These are phyloP conservation scores for Galbula dea DNA, from an alignment of 2,113 vertebrate species.

Conservation along the genomic window DNA sequence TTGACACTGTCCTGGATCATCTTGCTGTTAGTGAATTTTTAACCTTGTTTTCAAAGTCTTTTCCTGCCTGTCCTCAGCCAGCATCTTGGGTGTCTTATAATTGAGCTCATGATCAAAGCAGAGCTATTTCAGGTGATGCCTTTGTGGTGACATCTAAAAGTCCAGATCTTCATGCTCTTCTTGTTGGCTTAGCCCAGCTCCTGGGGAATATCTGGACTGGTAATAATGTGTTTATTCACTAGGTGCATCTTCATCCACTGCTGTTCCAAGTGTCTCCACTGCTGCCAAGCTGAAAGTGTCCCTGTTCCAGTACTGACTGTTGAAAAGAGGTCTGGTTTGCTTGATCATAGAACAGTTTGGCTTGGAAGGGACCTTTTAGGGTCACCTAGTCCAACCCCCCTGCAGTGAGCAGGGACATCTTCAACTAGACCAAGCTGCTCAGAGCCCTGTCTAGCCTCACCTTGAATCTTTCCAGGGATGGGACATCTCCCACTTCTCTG, in stretches of 20 bases:
- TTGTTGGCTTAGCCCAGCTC: background rate
- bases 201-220: background rate
- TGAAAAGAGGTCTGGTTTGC: background rate
- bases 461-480: background rate
- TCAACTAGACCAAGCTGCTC: background rate
- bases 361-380: background rate
- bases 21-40: background rate
- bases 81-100: background rate
- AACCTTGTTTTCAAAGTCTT: background rate
- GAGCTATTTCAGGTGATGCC: background rate
- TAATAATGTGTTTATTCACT: background rate
- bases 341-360: background rate
- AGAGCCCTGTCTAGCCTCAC: background rate
- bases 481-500: background rate
- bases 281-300: background rate
- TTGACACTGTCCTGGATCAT: rapidly evolving
- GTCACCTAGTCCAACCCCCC: background rate
- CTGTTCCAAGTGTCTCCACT: background rate
- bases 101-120: background rate
- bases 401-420: background rate
- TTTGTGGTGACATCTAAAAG: background rate
- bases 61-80: background rate
- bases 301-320: background rate
- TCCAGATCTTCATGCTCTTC: background rate
- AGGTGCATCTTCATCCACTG: background rate